Base-by-base conservation (phyloP, 2,797 vertebrate species). In the Carcharodon carcharias region DNA sequence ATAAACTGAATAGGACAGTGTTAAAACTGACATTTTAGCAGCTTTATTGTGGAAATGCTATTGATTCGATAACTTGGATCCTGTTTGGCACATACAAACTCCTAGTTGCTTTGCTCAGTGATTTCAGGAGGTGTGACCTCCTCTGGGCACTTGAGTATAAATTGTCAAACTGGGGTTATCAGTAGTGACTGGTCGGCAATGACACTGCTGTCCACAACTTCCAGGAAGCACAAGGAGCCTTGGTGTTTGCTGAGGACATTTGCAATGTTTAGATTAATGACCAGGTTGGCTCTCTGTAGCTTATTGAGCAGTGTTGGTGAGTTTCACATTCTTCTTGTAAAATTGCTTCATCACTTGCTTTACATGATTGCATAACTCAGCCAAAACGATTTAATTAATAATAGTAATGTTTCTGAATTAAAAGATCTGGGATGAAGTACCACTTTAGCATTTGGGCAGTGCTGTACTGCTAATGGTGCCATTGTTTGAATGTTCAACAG, bases 31-130 rank as follows among this genome's bases (percentile, higher is more conserved):
- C 67, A 71, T 95, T 69, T 54, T 54, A 69, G 94, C 67, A 95
- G 45, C 8, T 65, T 71, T 95, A 95, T 95, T 73, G 67, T 73
- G 67, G 35, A 26, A 95, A 73, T 73, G 94, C 63, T 71, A 73
- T 95, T 73, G 94, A 69, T 73, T 54, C 26, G 45, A 73, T 73
- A 50, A 71, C 94, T 56, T 56, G 94, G 65, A 95, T 95, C 94
- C 94, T 95, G 94, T 95, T 95, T 95, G 94, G 94, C 94, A 95
- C 67, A 56, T 50, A 56, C 69, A 28, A 50, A 26, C 50, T 69
- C 94, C 94, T 94, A 95, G 45, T 67, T 95, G 94, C 50, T 73
- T 69, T 94, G 61, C 58, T 67, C 63, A 45, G 56, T 94, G 16
- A 58, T 67, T 73, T 73, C 69, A 35, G 94, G 69, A 73, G 67